Conservation (phyloP, 2,888 invertebrate species). For the Apoderus coryli region DNA sequence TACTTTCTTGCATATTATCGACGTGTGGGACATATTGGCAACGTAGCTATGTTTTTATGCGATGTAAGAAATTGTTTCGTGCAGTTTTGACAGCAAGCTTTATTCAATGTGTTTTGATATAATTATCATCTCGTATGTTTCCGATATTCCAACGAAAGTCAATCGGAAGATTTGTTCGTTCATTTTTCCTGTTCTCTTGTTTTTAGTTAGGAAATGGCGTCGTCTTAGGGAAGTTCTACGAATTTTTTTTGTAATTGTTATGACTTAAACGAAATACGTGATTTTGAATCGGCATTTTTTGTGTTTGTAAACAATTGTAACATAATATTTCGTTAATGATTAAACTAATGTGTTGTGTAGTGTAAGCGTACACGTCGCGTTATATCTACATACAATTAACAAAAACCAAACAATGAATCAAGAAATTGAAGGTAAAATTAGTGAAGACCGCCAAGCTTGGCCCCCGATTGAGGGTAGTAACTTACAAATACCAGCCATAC, state of each 20-base stretch:
- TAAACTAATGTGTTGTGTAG: conserved; percentile 11
- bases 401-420: conserved; percentile 30
- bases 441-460: conserved; percentile 28
- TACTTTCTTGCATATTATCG: too few species aligned
- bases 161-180: too few species aligned
- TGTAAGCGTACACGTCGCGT: conserved; percentile 14
- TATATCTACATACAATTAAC: conserved; percentile 20
- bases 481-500: conserved; percentile 25
- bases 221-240: conserved; percentile 32
- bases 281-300: conserved; percentile 15
- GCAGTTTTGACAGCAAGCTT: too few species aligned
- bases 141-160: too few species aligned
- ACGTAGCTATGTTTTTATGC: too few species aligned
- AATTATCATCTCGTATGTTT: too few species aligned
- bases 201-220: conserved; percentile 36
- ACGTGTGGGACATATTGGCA: too few species aligned
- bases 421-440: conserved; percentile 27
- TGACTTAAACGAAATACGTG: conserved; percentile 30
- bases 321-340: conserved; percentile 11
- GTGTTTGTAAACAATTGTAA: conserved; percentile 11
- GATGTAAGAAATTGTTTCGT: too few species aligned
- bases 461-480: conserved; percentile 27
- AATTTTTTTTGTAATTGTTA: conserved; percentile 28
- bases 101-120: too few species aligned
- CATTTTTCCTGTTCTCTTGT: too few species aligned